Conservation (phyloP, 2,797 vertebrate genomes). For the Micrastur ruficollis region DNA sequence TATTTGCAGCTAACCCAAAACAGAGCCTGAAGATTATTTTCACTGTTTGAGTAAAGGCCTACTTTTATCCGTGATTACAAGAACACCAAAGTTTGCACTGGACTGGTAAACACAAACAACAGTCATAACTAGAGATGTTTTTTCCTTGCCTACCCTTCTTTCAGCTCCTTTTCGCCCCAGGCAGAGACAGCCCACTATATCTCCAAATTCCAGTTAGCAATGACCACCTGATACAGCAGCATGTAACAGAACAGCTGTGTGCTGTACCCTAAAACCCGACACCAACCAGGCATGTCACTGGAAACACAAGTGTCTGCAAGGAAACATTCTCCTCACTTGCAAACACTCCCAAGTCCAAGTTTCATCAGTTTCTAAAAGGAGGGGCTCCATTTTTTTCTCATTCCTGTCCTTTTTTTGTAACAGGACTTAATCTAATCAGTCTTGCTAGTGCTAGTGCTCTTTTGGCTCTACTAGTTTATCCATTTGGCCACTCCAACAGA, state of each 20-base stretch:
- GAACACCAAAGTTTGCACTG: neutral
- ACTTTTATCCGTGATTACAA: neutral
- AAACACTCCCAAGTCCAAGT: neutral
- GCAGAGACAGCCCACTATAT: too few species aligned
- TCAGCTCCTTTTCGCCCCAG: neutral
- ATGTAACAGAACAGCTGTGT: neutral
- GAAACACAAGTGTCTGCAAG: neutral
- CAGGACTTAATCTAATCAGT: neutral
- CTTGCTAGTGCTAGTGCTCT: neutral
- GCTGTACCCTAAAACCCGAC: neutral
- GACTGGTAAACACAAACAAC: neutral
- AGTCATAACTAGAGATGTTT: rapidly evolving
- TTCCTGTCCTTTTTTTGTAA: neutral
- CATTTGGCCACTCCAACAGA: neutral
- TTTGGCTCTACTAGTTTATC: neutral
- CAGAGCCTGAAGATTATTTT: neutral
- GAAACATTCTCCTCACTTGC: neutral
- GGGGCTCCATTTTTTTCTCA: neutral
- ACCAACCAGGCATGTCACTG: neutral
- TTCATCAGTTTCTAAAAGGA: neutral
- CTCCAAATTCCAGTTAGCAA: neutral
- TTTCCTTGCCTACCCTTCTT: neutral
- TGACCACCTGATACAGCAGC: neutral
- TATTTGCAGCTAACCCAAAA: neutral
- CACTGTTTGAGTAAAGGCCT: neutral